Percentiles rank a stretch among this genome's conserved stretches.
Evolutionary conservation across 2,113 vertebrate species (phyloP).

Genomic region (Albula goreensis): DNA sequence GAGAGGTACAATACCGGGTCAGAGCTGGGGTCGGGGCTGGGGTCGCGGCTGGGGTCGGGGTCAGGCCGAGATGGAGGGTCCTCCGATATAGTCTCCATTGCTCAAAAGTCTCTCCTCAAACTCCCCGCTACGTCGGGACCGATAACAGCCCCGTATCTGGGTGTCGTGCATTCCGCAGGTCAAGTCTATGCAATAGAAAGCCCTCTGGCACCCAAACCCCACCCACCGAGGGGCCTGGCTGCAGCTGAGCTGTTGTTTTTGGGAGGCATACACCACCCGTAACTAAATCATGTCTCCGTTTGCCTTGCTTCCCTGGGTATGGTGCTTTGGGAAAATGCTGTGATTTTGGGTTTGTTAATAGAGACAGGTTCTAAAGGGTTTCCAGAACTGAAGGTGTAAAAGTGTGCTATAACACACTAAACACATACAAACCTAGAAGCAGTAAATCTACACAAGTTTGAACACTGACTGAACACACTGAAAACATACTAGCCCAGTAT

Average conservation of each 20-base stretch:
- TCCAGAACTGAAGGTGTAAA: background rate
- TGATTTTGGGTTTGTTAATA: too few species aligned
- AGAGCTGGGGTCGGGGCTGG: too few species aligned
- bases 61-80: background rate
- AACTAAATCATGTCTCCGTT: too few species aligned
- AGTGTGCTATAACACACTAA: background rate
- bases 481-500: too few species aligned
- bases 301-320: too few species aligned
- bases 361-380: too few species aligned
- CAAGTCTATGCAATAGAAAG: background rate
- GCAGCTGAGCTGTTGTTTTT: background rate
- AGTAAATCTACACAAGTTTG: too few species aligned
- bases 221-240: background rate
- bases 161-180: background rate
- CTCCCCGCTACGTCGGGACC: background rate
- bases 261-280: too few species aligned
- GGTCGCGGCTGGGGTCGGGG: too few species aligned
- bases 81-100: background rate
- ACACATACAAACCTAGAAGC: too few species aligned
- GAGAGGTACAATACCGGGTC: background rate
- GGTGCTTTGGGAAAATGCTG: too few species aligned
- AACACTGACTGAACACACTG: too few species aligned
- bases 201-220: background rate
- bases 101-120: background rate
- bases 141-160: background rate